Percentiles rank a stretch among this genome's conserved stretches.
phyloP scores from a whole-genome alignment of 2,888 invertebrate species.

The Andricus quercusramuli region DNA sequence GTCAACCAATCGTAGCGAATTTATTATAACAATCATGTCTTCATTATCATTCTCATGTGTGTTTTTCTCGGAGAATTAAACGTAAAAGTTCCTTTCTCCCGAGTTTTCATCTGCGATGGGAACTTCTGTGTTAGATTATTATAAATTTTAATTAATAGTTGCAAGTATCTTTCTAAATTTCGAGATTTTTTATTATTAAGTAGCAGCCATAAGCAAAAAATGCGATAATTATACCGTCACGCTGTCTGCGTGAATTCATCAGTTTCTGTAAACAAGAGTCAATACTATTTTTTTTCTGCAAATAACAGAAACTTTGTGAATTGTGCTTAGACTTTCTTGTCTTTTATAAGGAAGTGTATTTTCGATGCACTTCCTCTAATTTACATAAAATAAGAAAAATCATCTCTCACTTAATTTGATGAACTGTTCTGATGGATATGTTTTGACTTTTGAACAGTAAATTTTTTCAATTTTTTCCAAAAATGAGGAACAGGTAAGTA shows the following conservation, averaged over 20 bases:
- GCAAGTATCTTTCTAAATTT: slow-evolving; percentile 41
- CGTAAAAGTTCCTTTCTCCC: slow-evolving; percentile 8
- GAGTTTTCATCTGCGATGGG: background rate
- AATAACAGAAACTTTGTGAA: slow-evolving; percentile 23
- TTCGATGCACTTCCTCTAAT: background rate
- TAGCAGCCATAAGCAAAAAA: slow-evolving; percentile 43
- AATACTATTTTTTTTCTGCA: background rate
- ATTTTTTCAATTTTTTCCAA: background rate
- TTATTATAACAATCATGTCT: slow-evolving; percentile 18
- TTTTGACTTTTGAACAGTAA: background rate
- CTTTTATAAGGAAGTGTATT: background rate
- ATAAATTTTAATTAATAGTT: slow-evolving; percentile 36
- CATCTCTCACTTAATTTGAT: background rate
- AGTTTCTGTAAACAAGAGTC: background rate
- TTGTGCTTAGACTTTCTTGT: slow-evolving; percentile 6
- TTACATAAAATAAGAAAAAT: background rate
- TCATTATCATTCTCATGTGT: slow-evolving; percentile 4
- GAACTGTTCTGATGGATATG: background rate
- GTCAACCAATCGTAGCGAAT: slow-evolving; percentile 4
- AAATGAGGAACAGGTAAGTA: background rate
- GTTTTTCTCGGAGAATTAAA: slow-evolving; percentile 12
- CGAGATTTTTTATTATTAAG: slow-evolving; percentile 38
- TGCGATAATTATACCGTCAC: slow-evolving; percentile 52
- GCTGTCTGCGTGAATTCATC: slow-evolving; percentile 29
- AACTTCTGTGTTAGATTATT: background rate